Base-by-base conservation (phyloP, 2,888 invertebrate genomes). In the Amitus sp. region DNA sequence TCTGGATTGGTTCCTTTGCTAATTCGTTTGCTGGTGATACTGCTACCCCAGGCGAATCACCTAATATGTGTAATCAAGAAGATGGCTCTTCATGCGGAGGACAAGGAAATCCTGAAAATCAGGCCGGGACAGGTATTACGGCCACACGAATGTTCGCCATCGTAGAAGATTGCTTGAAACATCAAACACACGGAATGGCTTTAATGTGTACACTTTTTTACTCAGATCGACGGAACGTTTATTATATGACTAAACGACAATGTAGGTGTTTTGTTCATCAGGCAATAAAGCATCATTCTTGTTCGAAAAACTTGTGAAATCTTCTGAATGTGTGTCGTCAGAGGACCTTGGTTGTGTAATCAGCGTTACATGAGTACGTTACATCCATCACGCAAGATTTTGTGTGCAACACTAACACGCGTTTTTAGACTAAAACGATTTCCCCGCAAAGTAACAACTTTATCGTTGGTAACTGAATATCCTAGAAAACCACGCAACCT, bases 111-210 rank as follows among this genome's bases (percentile, higher is more conserved):
- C 27, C 33, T 3, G 37, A 37, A 15, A 13, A 15, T 15, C 37
- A 37, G 13, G 42, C 53, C 48, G 60, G 64, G 59, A 17, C 48
- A 63, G 64, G 60, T 64, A 37, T 15, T 37, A 60, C 52, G 49
- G 49, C 56, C 23, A 37, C 48, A 30, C 5, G 5, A 27, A 30
- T 6, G 10, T 10, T 30, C n/a, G 30, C n/a, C 30, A 30, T 23
- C 15, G 45, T 45, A 45, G 12, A 30, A 30, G 30, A 30, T 30
- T n/a, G 3, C 5, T 9, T 30, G 3, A 10, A 7, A 30, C 30
- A 30, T 30, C 30, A 30, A 30, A 30, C 30, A 2, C 27, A 18
- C 19, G 2, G 19, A 42, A 42, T 7, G 19, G 42, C 42, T 42
- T 42, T n/a, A n/a, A n/a, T n/a, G n/a, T n/a, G n/a, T n/a, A n/a